phyloP scores from a whole-genome alignment of 2,797 vertebrate genomes.

The Euthynnus affinis region DNA sequence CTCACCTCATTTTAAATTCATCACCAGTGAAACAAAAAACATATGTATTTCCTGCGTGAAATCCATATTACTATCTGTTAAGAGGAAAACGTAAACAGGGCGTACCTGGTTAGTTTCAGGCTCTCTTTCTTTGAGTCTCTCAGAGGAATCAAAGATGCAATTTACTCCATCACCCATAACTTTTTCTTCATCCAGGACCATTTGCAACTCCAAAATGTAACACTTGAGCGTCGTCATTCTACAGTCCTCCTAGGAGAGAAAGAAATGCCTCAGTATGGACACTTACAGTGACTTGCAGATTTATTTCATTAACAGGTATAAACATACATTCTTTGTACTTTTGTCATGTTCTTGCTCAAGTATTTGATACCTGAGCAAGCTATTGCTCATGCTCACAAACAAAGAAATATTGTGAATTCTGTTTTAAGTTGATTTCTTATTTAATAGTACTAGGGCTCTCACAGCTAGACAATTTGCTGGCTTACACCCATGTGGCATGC shows the following conservation, averaged over 20 bases:
- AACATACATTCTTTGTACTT: neutral
- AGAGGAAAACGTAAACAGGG: constrained; percentile 13
- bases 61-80: neutral
- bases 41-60: too few species aligned
- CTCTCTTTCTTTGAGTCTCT: too few species aligned
- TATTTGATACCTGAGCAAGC: neutral
- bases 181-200: constrained; percentile 72
- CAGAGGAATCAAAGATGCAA: too few species aligned
- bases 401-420: neutral
- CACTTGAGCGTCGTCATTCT: constrained; percentile 63
- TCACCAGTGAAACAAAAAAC: neutral
- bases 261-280: constrained; percentile 21
- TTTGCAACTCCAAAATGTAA: constrained; percentile 80
- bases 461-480: neutral
- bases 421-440: neutral
- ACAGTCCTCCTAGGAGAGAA: constrained; percentile 70
- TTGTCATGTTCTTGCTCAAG: neutral
- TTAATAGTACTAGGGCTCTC: too few species aligned
- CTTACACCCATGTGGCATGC: too few species aligned
- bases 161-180: accelerated
- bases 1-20: neutral
- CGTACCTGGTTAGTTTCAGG: constrained; percentile 46
- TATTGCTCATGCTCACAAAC: neutral
- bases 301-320: neutral
- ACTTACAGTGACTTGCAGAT: neutral